A percentile compares a stretch with the other conserved stretches of the same genome.
Evolutionary conservation across 2,113 vertebrate species (phyloP).

Genomic region (Tupaia tana): DNA sequence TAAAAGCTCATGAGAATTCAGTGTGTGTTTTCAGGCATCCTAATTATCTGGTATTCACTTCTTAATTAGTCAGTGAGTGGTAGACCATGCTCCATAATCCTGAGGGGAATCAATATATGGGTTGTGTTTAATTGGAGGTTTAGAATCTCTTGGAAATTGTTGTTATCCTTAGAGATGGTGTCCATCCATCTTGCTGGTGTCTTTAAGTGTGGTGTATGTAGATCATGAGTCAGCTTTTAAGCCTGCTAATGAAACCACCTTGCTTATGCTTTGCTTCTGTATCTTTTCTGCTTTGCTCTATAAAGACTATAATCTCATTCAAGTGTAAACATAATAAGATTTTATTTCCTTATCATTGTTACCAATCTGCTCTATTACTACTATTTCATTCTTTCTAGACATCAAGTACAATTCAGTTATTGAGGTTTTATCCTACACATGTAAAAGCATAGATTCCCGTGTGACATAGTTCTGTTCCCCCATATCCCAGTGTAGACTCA

Average conservation of each 20-base stretch:
- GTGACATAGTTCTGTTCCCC: background rate
- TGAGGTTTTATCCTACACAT: background rate
- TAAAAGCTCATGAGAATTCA: constrained; percentile 50
- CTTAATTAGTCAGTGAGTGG: constrained; percentile 56
- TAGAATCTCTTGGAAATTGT: background rate
- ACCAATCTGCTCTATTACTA: background rate
- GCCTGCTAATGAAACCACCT: background rate
- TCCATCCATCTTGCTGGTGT: background rate
- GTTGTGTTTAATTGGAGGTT: background rate
- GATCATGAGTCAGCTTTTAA: constrained; percentile 5
- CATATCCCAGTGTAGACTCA: background rate
- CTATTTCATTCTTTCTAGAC: background rate
- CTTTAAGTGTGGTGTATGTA: background rate
- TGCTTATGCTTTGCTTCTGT: background rate
- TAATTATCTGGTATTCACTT: constrained; percentile 53
- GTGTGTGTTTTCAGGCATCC: constrained; percentile 10
- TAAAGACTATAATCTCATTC: background rate
- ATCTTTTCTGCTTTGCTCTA: background rate
- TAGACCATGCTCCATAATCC: background rate
- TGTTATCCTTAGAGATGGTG: background rate
- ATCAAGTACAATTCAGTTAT: background rate
- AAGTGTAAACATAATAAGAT: background rate
- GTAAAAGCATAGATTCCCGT: background rate
- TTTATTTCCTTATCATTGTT: background rate
- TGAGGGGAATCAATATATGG: background rate